These are phyloP conservation scores for Eristalis tenax DNA, from an alignment of 2,888 invertebrate genomes.

Conservation along the genomic window DNA sequence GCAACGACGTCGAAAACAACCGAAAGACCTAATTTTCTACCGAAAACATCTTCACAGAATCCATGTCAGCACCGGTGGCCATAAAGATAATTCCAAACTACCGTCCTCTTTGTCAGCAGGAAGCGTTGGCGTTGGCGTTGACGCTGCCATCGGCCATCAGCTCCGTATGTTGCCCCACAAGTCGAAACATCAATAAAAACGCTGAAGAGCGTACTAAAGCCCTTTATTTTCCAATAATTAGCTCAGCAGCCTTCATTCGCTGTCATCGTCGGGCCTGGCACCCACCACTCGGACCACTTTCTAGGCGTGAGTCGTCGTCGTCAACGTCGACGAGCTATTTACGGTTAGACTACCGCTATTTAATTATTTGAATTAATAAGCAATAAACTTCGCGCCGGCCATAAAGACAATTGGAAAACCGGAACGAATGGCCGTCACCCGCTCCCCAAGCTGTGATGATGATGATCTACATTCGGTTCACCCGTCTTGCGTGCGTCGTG, in stretches of 20 bases:
- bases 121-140: conserved; percentile 4
- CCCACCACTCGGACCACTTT: conserved; percentile 16
- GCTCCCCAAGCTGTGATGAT: conserved; percentile 20
- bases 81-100: conserved; percentile 29
- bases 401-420: conserved; percentile 70
- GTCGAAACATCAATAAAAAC: conserved; percentile 20
- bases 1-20: neutral
- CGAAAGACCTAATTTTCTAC: conserved; percentile 10
- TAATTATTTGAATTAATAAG: conserved; percentile 71
- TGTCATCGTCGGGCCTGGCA: neutral
- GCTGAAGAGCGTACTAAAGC: conserved; percentile 32
- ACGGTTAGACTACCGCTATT: conserved; percentile 63
- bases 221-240: conserved; percentile 41
- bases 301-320: neutral
- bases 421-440: conserved; percentile 65
- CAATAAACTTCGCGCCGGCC: conserved; percentile 60
- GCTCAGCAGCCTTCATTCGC: conserved; percentile 15
- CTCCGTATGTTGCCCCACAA: conserved; percentile 13
- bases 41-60: neutral
- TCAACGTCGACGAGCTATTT: conserved; percentile 17
- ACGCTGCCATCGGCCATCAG: neutral
- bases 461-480: conserved; percentile 54
- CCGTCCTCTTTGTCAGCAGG: conserved; percentile 15
- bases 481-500: neutral
- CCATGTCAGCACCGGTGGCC: conserved; percentile 13